Conservation (phyloP, 2,888 invertebrate species). For the Carterocephalus palaemon region DNA sequence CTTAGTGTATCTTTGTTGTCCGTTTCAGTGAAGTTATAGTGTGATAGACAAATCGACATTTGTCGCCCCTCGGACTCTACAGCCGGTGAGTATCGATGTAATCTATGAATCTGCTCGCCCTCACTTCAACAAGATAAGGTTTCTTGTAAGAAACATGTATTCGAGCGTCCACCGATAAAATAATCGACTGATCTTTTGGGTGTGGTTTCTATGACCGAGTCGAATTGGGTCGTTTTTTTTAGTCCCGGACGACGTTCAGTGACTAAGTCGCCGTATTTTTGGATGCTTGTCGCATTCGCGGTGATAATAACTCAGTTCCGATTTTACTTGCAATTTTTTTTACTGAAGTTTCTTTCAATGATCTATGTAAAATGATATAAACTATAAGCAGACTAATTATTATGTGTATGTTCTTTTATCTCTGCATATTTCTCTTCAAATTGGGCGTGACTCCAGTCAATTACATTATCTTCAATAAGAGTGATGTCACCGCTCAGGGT, state of each 20-base stretch:
- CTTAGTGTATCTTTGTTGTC: constrained; percentile 70
- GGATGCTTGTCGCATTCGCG: constrained; percentile 32
- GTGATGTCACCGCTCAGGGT: constrained; percentile 66
- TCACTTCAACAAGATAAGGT: constrained; percentile 44
- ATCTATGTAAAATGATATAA: neutral
- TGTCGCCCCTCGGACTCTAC: constrained; percentile 50
- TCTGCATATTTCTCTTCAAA: constrained; percentile 25
- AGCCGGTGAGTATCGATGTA: constrained; percentile 62
- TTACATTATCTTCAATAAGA: constrained; percentile 63
- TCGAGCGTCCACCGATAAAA: constrained; percentile 17
- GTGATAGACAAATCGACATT: constrained; percentile 55
- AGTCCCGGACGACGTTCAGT: constrained; percentile 34
- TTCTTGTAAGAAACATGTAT: constrained; percentile 38
- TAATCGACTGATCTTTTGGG: constrained; percentile 44
- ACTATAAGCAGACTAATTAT: neutral
- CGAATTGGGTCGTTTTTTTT: constrained; percentile 58
- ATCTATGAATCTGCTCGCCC: constrained; percentile 48
- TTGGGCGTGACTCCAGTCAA: constrained; percentile 67
- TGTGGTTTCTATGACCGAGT: constrained; percentile 54
- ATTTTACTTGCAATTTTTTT: constrained; percentile 26
- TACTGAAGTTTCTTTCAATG: neutral
- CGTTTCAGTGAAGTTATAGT: constrained; percentile 55
- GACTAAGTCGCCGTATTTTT: constrained; percentile 38
- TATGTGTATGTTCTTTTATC: constrained; percentile 3
- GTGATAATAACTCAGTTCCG: constrained; percentile 29